Base-by-base conservation (phyloP, 2,113 vertebrate genomes). In the Odocoileus virginianus region DNA sequence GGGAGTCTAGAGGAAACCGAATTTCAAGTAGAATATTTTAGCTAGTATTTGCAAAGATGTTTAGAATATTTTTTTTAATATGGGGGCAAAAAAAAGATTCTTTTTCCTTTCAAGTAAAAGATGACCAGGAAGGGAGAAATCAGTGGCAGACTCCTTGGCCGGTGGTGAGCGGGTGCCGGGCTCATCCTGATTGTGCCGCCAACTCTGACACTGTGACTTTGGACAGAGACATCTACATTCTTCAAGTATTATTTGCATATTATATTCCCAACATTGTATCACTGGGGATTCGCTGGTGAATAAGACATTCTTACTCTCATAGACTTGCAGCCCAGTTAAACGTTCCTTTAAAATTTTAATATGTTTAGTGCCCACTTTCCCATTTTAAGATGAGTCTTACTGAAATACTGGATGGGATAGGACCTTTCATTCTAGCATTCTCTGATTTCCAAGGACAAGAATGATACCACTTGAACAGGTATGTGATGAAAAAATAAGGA, bases 361-460 rank as follows among this genome's bases (percentile, higher is more conserved):
- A 15, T 64, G 7, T 12, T 64, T 47, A 43, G 12, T 82, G 45
- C 16, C 40, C 30, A 92, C 30, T 16, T 82, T 58, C 0, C n/a
- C 4, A 36, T 47, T 28, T 50, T 82, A 43, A 81, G 52, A 87
- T 21, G 12, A 89, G 25, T 1, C 10, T 79, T 58, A 2, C 7
- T 2, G 58, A 87, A 92, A 33, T 90, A 58, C 28, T 11, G 0
- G 27, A 27, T 74, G 25, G 13, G 10, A 54, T 2, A 30, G 5
- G 30, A 19, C 5, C 5, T 90, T 45, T 61, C 82, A n/a, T 1
- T 33, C 2, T 81, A 45, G 16, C 3, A 43, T 16, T 82, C 14
- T 91, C 95, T 83, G 10, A 50, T 83, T 92, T 7, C 50, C 47
- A 89, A 61, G 30, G 36, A 52, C 16, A 71, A 89, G 33, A 87